Evolutionary conservation across 2,797 vertebrate species (phyloP).

Genomic region (Aeoliscus strigatus): DNA sequence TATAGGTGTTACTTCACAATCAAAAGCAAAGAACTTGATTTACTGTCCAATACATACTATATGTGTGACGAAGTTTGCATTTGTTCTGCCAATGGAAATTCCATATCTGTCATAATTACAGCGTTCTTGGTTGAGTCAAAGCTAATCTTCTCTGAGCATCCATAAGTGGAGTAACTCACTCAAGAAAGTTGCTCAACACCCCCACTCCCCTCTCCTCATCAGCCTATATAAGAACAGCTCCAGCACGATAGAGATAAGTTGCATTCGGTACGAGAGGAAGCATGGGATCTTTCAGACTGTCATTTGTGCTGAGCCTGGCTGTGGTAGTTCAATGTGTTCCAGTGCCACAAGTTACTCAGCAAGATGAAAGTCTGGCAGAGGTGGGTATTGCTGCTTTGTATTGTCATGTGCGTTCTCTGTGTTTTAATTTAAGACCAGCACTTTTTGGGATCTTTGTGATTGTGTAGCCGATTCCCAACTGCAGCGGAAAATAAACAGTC

Average conservation of each 20-base stretch:
- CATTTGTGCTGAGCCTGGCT: slow-evolving; percentile 58
- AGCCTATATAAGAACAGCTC: slow-evolving; percentile 47
- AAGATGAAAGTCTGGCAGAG: slow-evolving; percentile 58
- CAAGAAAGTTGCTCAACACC: slow-evolving; percentile 48
- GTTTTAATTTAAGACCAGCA: not conserved
- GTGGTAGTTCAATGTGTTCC: slow-evolving; percentile 47
- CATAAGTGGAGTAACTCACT: slow-evolving; percentile 10
- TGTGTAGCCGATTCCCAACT: not conserved
- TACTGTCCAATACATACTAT: too few species aligned
- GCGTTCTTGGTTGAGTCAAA: too few species aligned
- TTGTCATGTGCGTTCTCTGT: not conserved
- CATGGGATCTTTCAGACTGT: slow-evolving; percentile 59
- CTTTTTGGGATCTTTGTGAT: too few species aligned
- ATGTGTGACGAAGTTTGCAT: too few species aligned
- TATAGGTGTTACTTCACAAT: too few species aligned
- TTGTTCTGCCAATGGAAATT: too few species aligned
- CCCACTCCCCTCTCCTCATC: not conserved
- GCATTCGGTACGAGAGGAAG: slow-evolving; percentile 15
- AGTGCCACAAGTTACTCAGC: slow-evolving; percentile 5
- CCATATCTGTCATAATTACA: too few species aligned
- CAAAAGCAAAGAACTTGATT: too few species aligned
- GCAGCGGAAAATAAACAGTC: too few species aligned
- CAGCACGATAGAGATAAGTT: slow-evolving; percentile 20
- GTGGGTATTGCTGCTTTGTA: slow-evolving; percentile 47
- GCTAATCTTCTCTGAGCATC: too few species aligned